A percentile compares a stretch with the other conserved stretches of the same genome.
Evolutionary conservation across 1,140 invertebrate species (phyloP).

Genomic region (Aradophagus sp.): DNA sequence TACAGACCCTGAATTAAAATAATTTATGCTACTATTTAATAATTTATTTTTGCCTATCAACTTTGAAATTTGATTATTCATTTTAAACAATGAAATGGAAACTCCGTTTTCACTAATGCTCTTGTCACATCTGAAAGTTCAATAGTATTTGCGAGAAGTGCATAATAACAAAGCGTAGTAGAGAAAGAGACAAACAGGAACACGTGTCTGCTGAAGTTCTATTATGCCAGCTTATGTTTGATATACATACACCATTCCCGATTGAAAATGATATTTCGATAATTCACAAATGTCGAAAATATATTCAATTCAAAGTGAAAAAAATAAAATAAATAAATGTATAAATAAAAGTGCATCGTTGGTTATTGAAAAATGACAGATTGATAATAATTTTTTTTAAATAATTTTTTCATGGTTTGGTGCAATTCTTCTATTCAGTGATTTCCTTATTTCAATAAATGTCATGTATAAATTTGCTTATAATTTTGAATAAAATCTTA

Average conservation of each 20-base stretch:
- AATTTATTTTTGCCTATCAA: conserved; percentile 11
- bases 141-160: conserved; percentile 41
- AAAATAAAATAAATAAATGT: too few species aligned
- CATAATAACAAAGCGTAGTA: conserved; percentile 36
- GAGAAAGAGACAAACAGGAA: conserved; percentile 36
- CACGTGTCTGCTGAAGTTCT: conserved; percentile 40
- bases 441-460: too few species aligned
- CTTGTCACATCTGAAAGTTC: conserved; percentile 43
- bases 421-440: too few species aligned
- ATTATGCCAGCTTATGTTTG: conserved; percentile 45
- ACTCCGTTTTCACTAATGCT: conserved; percentile 40
- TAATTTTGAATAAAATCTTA: too few species aligned
- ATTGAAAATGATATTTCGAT: conserved; percentile 46
- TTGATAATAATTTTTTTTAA: too few species aligned
- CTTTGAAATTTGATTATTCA: conserved; percentile 31
- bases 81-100: conserved; percentile 46
- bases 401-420: too few species aligned
- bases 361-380: too few species aligned
- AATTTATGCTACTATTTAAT: too few species aligned
- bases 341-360: too few species aligned
- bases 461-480: too few species aligned
- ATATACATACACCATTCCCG: conserved; percentile 25
- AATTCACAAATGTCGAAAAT: conserved; percentile 29
- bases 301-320: too few species aligned
- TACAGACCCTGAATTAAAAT: too few species aligned